phyloP scores from a whole-genome alignment of 2,888 invertebrate genomes.

The Xestobium rufovillosum region DNA sequence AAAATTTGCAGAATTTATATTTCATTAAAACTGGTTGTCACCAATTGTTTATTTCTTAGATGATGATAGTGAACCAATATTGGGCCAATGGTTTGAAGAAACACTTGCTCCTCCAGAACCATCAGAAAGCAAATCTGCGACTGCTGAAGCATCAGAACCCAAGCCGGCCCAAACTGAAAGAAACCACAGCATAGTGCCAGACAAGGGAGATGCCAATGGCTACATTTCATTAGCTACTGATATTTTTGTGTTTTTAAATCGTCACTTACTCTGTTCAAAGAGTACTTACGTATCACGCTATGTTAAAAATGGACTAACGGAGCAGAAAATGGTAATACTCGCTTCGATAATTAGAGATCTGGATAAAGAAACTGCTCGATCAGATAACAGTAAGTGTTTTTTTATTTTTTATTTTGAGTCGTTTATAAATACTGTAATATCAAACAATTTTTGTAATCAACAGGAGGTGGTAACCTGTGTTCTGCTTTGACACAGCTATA shows the following conservation, averaged over 20 bases:
- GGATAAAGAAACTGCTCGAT: constrained; percentile 80
- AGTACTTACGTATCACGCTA: constrained; percentile 61
- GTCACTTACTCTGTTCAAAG: constrained; percentile 68
- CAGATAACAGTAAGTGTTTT: constrained; percentile 56
- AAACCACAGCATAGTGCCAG: constrained; percentile 57
- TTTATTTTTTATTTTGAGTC: too few relatives aligned
- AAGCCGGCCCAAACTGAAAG: constrained; percentile 46
- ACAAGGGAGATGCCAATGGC: constrained; percentile 71
- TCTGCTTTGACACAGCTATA: constrained; percentile 62
- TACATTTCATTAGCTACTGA: constrained; percentile 82
- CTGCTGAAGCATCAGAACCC: constrained; percentile 46
- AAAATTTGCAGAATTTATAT: too few relatives aligned
- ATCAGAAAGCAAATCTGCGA: constrained; percentile 50
- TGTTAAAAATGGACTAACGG: constrained; percentile 64
- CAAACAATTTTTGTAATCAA: constrained; percentile 6
- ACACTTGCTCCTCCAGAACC: constrained; percentile 76
- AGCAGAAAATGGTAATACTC: constrained; percentile 82
- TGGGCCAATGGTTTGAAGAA: constrained; percentile 93
- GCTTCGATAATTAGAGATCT: constrained; percentile 85
- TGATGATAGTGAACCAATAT: constrained; percentile 74
- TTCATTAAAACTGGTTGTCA: constrained; percentile 10
- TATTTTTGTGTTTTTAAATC: constrained; percentile 79
- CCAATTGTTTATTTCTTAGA: constrained; percentile 39
- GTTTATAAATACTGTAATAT: constrained; percentile 6
- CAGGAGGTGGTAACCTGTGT: background rate